phyloP scores from a whole-genome alignment of 2,888 invertebrate species.

The Polyploca ridens region DNA sequence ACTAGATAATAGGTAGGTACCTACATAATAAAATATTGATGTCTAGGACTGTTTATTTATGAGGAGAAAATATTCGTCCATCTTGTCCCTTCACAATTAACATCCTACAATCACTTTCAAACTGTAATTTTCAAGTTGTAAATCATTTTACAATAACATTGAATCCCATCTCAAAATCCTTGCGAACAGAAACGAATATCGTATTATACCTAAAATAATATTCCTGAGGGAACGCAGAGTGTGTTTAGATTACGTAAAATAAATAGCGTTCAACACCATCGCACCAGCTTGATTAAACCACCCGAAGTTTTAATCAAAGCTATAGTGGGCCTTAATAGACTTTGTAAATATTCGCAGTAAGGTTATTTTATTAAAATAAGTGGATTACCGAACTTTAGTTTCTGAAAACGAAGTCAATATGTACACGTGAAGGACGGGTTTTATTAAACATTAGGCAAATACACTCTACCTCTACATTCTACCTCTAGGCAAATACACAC shows the following conservation, averaged over 20 bases:
- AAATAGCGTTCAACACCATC: not conserved
- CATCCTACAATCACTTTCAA: not conserved
- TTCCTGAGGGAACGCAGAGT: not conserved
- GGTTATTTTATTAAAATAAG: not conserved
- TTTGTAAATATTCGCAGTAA: constrained; percentile 9
- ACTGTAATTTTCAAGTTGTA: constrained; percentile 1
- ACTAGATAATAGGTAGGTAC: too few relatives aligned
- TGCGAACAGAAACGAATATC: not conserved
- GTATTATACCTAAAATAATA: constrained; percentile 5
- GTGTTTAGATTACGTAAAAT: constrained; percentile 7
- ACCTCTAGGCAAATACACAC: too few relatives aligned
- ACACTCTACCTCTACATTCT: too few relatives aligned
- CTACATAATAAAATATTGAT: too few relatives aligned
- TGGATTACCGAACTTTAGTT: not conserved
- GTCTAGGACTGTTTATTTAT: too few relatives aligned
- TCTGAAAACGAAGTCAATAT: not conserved
- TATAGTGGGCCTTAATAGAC: not conserved
- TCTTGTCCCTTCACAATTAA: too few relatives aligned
- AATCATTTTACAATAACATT: not conserved
- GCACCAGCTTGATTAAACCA: constrained; percentile 6
- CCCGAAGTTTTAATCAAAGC: constrained; percentile 13
- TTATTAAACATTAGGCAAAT: too few relatives aligned
- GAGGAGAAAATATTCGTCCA: too few relatives aligned
- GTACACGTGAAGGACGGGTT: too few relatives aligned
- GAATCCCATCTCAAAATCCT: constrained; percentile 2